Evolutionary conservation across 2,113 vertebrate species (phyloP), one percentile per base, ranked within the genome.

Genomic region (Thomomys bottae): DNA sequence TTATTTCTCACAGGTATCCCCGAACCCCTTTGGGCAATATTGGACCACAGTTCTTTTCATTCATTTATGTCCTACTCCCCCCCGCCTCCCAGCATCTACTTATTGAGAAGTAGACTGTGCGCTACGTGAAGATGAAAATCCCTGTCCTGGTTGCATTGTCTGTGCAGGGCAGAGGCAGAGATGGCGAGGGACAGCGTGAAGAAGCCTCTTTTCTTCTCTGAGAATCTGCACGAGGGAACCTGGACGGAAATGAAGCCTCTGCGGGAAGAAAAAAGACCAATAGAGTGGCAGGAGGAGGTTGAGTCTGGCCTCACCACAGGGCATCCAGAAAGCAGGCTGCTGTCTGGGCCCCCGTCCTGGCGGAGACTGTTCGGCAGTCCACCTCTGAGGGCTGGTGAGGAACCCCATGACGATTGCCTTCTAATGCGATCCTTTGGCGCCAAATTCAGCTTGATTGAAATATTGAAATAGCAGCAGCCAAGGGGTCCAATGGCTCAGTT

Each of bases 301-400:
- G 10, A 28, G 63, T 17, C 20, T 63, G 32, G 9, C 11, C 3
- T 4, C 8, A 34, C 17, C 21, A 3, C 1, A 36, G 34, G 15
- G 5, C 8, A 1, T 15, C n/a, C 8, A 26, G 14, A n/a, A n/a
- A n/a, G 12, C 4, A 1, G 0, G 24, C 10, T 32, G 0, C 42
- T 2, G n/a, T 28, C 28, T 45, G 67, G 61, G 28, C 15, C 26
- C 73, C 30, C 18, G 11, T 45, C 45, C 45, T 8, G 45, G 45
- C n/a, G n/a, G n/a, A n/a, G n/a, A n/a, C n/a, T n/a, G n/a, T n/a
- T n/a, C n/a, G n/a, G n/a, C n/a, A n/a, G n/a, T n/a, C n/a, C n/a
- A n/a, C n/a, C n/a, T n/a, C 6, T 17, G 59, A 28, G 36, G 34
- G 38, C 40, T 26, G 34, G 15, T 1, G n/a, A 70, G 76, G 78